phyloP scores from a whole-genome alignment of 1,140 invertebrate species.

The Venustaconcha ellipsiformis region DNA sequence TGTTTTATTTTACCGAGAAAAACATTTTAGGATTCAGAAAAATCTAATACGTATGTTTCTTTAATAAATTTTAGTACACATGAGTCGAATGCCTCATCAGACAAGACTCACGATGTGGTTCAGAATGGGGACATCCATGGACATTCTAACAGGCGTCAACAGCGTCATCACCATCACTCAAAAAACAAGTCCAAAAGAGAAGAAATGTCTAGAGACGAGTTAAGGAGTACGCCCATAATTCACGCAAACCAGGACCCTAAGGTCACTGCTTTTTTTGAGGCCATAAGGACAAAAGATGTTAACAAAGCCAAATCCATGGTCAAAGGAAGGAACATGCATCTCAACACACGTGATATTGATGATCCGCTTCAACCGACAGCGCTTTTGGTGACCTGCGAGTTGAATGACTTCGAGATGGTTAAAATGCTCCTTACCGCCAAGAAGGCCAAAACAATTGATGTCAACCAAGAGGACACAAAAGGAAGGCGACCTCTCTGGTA shows the following conservation, averaged over 20 bases:
- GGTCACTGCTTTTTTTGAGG: slow-evolving; percentile 31
- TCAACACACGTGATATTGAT: slow-evolving; percentile 45
- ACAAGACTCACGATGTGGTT: no score
- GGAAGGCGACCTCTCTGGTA: slow-evolving; percentile 60
- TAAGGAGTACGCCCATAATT: background rate
- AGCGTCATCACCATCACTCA: no score
- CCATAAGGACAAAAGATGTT: slow-evolving; percentile 29
- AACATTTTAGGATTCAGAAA: no score
- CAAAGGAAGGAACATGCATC: slow-evolving; percentile 36
- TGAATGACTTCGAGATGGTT: slow-evolving; percentile 49
- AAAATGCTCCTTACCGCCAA: slow-evolving; percentile 40
- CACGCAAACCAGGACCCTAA: slow-evolving; percentile 19
- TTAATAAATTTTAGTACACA: no score
- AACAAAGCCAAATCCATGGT: slow-evolving; percentile 36
- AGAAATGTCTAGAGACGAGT: no score
- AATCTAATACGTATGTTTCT: no score
- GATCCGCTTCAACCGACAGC: slow-evolving; percentile 48
- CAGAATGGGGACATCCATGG: no score
- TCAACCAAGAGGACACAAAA: slow-evolving; percentile 52
- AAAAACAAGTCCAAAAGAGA: no score
- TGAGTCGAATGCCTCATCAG: no score
- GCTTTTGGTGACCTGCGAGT: slow-evolving; percentile 48
- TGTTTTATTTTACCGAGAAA: no score
- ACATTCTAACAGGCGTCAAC: no score
- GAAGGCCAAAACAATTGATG: slow-evolving; percentile 50